A percentile compares a stretch with the other conserved stretches of the same genome.
These are phyloP conservation scores for Monochamus alternatus DNA, from an alignment of 2,888 invertebrate genomes.

Conservation along the genomic window DNA sequence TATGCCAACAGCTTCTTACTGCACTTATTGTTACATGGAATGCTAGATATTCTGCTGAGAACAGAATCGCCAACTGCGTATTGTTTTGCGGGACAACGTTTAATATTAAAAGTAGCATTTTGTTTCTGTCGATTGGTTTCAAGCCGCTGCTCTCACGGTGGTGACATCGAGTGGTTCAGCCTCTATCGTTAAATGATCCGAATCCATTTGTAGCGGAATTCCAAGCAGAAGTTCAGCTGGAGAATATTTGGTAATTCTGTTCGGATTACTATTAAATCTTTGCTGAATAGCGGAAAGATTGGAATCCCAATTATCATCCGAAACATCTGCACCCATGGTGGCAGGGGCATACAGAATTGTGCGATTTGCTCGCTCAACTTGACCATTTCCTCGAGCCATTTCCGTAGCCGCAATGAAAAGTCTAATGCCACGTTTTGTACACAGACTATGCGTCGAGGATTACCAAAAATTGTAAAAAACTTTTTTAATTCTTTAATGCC, in stretches of 20 bases:
- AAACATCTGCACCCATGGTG: not conserved
- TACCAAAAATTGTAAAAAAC: conserved; percentile 35
- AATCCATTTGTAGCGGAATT: not conserved
- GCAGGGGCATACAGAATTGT: not conserved
- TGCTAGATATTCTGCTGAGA: not conserved
- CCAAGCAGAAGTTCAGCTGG: not conserved
- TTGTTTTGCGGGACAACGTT: not conserved
- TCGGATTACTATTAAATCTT: not conserved
- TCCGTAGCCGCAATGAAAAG: too few relatives aligned
- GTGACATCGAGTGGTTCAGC: not conserved
- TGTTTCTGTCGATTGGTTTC: not conserved
- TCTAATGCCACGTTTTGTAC: too few relatives aligned
- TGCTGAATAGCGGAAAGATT: not conserved
- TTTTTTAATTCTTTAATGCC: conserved; percentile 28
- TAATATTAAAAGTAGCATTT: too few relatives aligned
- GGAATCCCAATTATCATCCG: not conserved
- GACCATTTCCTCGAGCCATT: conserved; percentile 56
- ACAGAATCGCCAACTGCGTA: not conserved
- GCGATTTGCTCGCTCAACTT: conserved; percentile 56
- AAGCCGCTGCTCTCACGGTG: not conserved
- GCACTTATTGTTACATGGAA: not conserved
- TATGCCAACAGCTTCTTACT: not conserved
- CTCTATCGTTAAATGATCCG: not conserved
- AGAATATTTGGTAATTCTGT: not conserved
- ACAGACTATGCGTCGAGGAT: conserved; percentile 41